Base-by-base conservation (phyloP, 2,797 vertebrate genomes). In the Ctenosaura bakeri region DNA sequence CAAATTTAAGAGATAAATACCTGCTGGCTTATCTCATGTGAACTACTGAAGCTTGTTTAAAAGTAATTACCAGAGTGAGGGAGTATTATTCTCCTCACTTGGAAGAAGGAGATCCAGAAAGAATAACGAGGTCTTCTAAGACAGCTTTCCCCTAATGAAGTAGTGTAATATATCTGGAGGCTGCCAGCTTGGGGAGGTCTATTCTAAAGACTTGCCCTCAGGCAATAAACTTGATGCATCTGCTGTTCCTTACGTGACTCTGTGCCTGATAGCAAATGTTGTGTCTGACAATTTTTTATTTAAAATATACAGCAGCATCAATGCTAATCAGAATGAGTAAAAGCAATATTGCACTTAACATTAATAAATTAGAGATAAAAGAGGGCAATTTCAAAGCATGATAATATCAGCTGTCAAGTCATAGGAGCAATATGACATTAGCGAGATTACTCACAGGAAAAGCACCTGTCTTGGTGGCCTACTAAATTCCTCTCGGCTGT, bases 301-400 rank as follows among this genome's bases (percentile, higher is more conserved):
- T 1, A 77, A 71, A 59, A 73, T 38, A 42, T 54, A 90, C 84
- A 32, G 26, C 69, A 69, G 9, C 42, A 16, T 71, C 87, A 78
- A 54, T 91, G 66, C 35, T 91, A 91, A 86, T 74, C 69, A 29
- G 85, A 0, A 0, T 69, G 35, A 93, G 82, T 93, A 88, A 92
- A 76, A 13, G 12, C 85, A 94, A 46, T 85, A 92, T 92, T 54
- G 14, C 87, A 92, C 71, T 91, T 83, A 92, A 7, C 79, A 42
- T 93, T 80, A 66, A 73, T 88, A 88, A 83, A 88, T 93, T 92
- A 90, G 50, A 89, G 59, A 69, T 29, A 22, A 73, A 92, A 88
- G 13, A 93, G 89, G 29, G 56, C 88, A 22, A 32, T 92, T 94
- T 92, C 29, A 66, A 90, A 94, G 2, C 62, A 26, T 38, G 84